phyloP scores from a whole-genome alignment of 30 jellyfish, hydroid and myxozoan species.

The Clytia hemisphaerica region DNA sequence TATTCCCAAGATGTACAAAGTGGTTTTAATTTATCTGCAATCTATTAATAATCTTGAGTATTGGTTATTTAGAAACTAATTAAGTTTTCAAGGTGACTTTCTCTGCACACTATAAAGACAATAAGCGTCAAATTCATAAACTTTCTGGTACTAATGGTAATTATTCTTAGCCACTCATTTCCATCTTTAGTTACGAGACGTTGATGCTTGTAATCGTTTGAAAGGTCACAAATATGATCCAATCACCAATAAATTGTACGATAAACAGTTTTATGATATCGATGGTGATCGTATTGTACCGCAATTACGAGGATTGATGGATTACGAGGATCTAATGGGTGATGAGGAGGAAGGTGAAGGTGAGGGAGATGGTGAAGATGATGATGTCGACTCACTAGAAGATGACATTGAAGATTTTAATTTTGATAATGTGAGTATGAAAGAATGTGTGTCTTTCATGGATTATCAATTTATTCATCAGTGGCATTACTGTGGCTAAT shows the following conservation, averaged over 20 bases:
- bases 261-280: slow-evolving; percentile 36
- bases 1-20: no score
- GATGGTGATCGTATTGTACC: slow-evolving; percentile 21
- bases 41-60: background rate
- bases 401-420: slow-evolving; percentile 22
- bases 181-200: slow-evolving; percentile 61
- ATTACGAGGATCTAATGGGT: slow-evolving; percentile 56
- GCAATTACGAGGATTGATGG: slow-evolving; percentile 15
- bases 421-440: background rate
- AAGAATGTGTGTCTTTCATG: no score
- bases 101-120: background rate
- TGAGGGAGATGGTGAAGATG: slow-evolving; percentile 43
- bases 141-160: background rate
- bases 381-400: slow-evolving; percentile 29
- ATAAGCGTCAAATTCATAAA: background rate
- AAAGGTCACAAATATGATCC: slow-evolving; percentile 74
- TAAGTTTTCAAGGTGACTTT: background rate
- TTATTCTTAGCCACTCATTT: background rate
- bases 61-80: background rate
- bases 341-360: slow-evolving; percentile 37
- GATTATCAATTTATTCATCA: no score
- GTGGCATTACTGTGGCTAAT: no score
- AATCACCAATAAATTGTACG: slow-evolving; percentile 52
- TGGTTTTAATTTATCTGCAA: no score
- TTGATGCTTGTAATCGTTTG: slow-evolving; percentile 47